phyloP scores from a whole-genome alignment of 2,797 vertebrate species.

The Pterois miles region DNA sequence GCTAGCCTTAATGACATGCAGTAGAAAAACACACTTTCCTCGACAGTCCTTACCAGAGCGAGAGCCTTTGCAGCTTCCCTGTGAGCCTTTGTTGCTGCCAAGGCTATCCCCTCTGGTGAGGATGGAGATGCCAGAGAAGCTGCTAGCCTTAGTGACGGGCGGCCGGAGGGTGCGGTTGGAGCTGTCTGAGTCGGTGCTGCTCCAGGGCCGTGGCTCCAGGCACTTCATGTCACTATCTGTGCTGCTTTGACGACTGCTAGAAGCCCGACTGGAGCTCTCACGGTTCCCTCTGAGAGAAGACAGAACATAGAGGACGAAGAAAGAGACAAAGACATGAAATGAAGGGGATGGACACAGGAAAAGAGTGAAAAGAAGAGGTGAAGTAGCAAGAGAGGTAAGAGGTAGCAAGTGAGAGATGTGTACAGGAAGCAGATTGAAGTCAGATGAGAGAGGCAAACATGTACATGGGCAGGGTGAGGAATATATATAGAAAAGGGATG shows the following conservation, averaged over 20 bases:
- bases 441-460: conserved; percentile 9
- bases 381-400: neutral
- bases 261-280: conserved; percentile 91
- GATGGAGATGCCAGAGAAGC: conserved; percentile 99
- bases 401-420: conserved; percentile 11
- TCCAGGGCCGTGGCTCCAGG: conserved; percentile 97
- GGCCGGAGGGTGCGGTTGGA: conserved; percentile 92
- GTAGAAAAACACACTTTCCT: neutral
- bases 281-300: conserved; percentile 88
- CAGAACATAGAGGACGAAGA: conserved; percentile 41
- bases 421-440: conserved; percentile 8
- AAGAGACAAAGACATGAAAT: conserved; percentile 35
- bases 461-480: neutral
- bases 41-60: conserved; percentile 79
- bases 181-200: conserved; percentile 98
- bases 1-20: neutral
- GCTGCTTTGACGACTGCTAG: conserved; percentile 98
- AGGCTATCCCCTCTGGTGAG: conserved; percentile 96
- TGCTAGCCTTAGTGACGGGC: conserved; percentile 98
- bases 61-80: conserved; percentile 85
- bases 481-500: neutral
- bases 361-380: neutral
- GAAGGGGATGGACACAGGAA: neutral
- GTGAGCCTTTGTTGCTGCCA: conserved; percentile 92
- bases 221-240: conserved; percentile 97